Evolutionary conservation across 2,797 vertebrate species (phyloP), one percentile per base, ranked within the genome.

Genomic region (Sebastiscus tertius): DNA sequence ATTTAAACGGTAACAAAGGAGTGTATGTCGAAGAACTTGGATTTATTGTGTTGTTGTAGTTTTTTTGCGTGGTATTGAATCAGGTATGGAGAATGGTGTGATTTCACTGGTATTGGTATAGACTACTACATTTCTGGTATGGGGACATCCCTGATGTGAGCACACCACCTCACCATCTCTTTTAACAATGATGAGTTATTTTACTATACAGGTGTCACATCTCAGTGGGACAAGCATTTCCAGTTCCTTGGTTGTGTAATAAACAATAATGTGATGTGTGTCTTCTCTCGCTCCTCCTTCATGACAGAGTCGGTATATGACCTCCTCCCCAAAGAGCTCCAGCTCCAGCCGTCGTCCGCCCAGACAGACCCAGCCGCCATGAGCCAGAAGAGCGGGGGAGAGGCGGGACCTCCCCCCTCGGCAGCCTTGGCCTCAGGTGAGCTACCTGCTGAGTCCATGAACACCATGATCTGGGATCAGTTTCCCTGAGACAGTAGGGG

Each of bases 291-390:
- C 77, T 82, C 34, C 26, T 75, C 77, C 67, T 84, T 81, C 60
- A 79, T 87, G 83, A 78, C 93, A 99, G 99, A 99, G 95, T 99
- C 99, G 81, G 98, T 99, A 96, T 99, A 99, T 99, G 99, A 99
- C 96, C 98, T 99, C 96, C 98, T 99, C 95, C 99, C 99, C 89
- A 99, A 99, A 97, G 98, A 99, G 95, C 97, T 99, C 92, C 99
- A 99, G 96, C 97, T 99, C 71, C 95, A 95, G 94, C 97, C 98
- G 82, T 95, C 97, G 90, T 96, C 97, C 94, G 94, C 96, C 93
- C 97, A 98, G 95, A 96, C 96, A 92, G 95, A 97, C 89, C 94
- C 96, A 92, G 95, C 97, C 96, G 96, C 97, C 96, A 99, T 99
- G 99, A 99, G 98, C 96, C 98, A 99, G 96, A 99, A 97, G 94